A percentile compares a stretch with the other conserved stretches of the same genome.
Evolutionary conservation across 2,797 vertebrate species (phyloP).

Genomic region (Tokudaia tokunoshimensis): DNA sequence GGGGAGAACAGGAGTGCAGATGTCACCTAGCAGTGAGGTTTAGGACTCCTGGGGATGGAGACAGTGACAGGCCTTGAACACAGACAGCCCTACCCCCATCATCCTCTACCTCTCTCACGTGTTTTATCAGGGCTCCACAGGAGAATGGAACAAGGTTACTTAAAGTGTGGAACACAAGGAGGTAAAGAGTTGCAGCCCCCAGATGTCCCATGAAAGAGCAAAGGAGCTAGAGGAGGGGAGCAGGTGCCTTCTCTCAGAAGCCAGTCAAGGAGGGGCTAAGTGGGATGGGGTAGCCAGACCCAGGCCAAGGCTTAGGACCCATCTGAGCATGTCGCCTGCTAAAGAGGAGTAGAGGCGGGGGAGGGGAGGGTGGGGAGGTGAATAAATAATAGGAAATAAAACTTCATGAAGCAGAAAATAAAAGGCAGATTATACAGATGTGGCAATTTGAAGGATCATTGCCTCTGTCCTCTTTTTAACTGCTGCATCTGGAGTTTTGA

Average conservation of each 20-base stretch:
- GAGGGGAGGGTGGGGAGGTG: constrained; percentile 88
- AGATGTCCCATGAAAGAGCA: background rate
- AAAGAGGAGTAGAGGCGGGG: constrained; percentile 73
- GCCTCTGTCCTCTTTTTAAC: constrained; percentile 91
- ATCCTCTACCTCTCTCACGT: background rate
- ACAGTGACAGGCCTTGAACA: background rate
- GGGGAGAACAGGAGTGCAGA: too few relatives aligned
- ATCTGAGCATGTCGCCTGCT: constrained; percentile 76
- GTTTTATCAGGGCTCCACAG: background rate
- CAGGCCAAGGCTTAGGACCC: constrained; percentile 61
- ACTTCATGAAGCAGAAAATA: constrained; percentile 97
- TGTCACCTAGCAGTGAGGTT: background rate
- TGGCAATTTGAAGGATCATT: constrained; percentile 95
- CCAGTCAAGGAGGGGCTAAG: background rate
- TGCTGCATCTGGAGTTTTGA: constrained; percentile 84
- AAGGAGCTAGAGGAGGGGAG: background rate
- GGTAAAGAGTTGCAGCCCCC: background rate
- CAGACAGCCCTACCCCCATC: background rate
- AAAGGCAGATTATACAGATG: constrained; percentile 97
- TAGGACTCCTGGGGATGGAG: background rate
- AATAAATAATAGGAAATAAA: constrained; percentile 95
- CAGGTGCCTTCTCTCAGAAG: constrained; percentile 60
- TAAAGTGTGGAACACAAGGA: background rate
- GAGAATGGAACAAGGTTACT: background rate
- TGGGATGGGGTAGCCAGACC: constrained; percentile 22